Evolutionary conservation across 2,888 invertebrate species (phyloP).

Genomic region (Rhagonycha fulva): DNA sequence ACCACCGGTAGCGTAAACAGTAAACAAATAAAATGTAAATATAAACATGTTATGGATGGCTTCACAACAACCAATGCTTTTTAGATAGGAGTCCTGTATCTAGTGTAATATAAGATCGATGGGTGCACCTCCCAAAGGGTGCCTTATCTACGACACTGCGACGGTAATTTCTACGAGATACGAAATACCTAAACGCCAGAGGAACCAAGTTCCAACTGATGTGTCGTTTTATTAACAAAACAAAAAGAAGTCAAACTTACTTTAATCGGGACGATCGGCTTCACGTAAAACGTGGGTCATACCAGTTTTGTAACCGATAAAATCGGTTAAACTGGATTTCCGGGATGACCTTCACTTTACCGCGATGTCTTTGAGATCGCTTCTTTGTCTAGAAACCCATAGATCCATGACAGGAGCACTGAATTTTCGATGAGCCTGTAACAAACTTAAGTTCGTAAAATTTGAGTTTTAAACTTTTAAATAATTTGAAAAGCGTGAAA

Average conservation of each 20-base stretch:
- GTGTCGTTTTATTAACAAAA: slow-evolving; percentile 39
- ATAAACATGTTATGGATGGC: too few relatives aligned
- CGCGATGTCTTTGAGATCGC: slow-evolving; percentile 93
- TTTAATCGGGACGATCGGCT: slow-evolving; percentile 97
- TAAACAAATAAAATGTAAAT: too few relatives aligned
- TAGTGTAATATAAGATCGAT: too few relatives aligned
- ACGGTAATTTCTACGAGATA: slow-evolving; percentile 44
- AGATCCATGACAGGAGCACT: slow-evolving; percentile 99
- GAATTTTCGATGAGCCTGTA: slow-evolving; percentile 98
- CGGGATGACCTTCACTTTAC: slow-evolving; percentile 97
- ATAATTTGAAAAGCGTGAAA: background rate
- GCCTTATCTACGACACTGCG: slow-evolving; percentile 68
- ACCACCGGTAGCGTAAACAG: too few relatives aligned
- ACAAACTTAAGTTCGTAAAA: background rate
- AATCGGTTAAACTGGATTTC: slow-evolving; percentile 97
- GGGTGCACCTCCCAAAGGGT: slow-evolving; percentile 63
- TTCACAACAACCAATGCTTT: too few relatives aligned
- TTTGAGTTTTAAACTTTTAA: background rate
- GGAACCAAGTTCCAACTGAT: slow-evolving; percentile 54
- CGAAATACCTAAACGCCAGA: slow-evolving; percentile 46
- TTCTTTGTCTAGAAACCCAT: slow-evolving; percentile 99
- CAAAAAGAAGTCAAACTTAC: slow-evolving; percentile 65
- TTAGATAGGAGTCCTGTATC: too few relatives aligned
- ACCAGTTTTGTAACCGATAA: slow-evolving; percentile 98
- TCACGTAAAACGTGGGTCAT: slow-evolving; percentile 99